Conservation (phyloP, 2,797 vertebrate species). For the Intellagama lesueurii region DNA sequence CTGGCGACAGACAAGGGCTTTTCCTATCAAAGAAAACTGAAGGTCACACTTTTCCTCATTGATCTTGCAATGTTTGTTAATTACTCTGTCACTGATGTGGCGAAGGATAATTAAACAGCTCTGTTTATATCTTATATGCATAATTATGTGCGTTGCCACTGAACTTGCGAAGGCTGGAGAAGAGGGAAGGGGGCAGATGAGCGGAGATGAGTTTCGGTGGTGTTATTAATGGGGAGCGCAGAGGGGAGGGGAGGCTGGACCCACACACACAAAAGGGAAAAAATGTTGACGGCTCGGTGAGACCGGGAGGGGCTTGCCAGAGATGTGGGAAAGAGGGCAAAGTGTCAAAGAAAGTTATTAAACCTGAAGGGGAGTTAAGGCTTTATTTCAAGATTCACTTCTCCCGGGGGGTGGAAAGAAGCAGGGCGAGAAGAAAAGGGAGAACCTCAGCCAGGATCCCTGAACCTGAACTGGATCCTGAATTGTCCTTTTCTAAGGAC, state of each 20-base stretch:
- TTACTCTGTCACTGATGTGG: constrained; percentile 99
- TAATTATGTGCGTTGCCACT: constrained; percentile 99
- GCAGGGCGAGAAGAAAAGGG: background rate
- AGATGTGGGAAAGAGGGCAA: constrained; percentile 84
- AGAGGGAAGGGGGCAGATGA: constrained; percentile 76
- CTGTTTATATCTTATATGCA: constrained; percentile 99
- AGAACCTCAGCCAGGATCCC: constrained; percentile 28
- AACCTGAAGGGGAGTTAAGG: constrained; percentile 58
- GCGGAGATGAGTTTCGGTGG: constrained; percentile 71
- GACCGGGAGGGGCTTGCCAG: constrained; percentile 59
- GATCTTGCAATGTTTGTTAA: constrained; percentile 99
- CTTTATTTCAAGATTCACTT: constrained; percentile 30
- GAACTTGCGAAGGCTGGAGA: constrained; percentile 81
- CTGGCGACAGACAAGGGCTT: constrained; percentile 81
- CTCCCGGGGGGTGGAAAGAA: constrained; percentile 4
- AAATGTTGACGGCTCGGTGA: constrained; percentile 70
- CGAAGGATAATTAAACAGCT: constrained; percentile 99
- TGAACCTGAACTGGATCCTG: background rate
- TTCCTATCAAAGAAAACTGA: constrained; percentile 89
- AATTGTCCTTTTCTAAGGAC: no score
- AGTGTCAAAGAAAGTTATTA: constrained; percentile 65
- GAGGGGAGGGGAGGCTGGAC: constrained; percentile 56
- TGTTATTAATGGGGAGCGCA: constrained; percentile 71
- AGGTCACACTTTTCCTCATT: constrained; percentile 99
- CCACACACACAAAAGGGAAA: constrained; percentile 57